Evolutionary conservation across 64 coral and sea anemone genomes (phyloP).

Genomic region (Pachyseris speciosa): DNA sequence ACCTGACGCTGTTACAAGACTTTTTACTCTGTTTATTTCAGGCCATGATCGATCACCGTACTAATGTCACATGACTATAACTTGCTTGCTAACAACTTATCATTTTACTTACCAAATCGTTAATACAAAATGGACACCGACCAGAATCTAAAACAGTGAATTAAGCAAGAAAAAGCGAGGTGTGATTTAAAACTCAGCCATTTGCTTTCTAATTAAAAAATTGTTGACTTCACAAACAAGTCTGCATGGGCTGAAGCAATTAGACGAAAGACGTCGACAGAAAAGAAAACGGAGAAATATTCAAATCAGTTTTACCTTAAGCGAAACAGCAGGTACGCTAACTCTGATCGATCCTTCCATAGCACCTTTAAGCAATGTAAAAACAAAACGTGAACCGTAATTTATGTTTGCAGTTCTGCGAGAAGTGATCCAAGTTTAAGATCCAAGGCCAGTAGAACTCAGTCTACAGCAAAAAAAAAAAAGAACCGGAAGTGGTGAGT

Average conservation of each 20-base stretch:
- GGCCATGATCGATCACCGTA: background rate
- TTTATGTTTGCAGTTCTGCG: background rate
- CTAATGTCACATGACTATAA: background rate
- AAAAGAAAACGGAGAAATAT: background rate
- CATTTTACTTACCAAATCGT: conserved; percentile 74
- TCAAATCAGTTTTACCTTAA: conserved; percentile 62
- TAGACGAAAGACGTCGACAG: background rate
- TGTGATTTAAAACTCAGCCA: background rate
- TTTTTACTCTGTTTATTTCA: too few relatives aligned
- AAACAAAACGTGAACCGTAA: too few relatives aligned
- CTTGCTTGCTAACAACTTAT: background rate
- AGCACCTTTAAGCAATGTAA: too few relatives aligned
- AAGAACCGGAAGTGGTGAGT: too few relatives aligned
- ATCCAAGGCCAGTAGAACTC: too few relatives aligned
- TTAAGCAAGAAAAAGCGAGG: background rate
- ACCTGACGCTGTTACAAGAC: too few relatives aligned
- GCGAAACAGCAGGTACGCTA: conserved; percentile 71
- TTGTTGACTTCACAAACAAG: background rate
- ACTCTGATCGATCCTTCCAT: conserved; percentile 60
- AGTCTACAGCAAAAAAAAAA: too few relatives aligned
- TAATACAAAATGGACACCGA: conserved; percentile 82
- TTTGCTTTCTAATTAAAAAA: background rate
- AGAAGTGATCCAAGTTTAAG: background rate
- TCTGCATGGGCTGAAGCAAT: background rate
- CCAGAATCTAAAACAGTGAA: conserved; percentile 58